phyloP scores from a whole-genome alignment of 2,888 invertebrate species.

The Orthonevra nobilis region DNA sequence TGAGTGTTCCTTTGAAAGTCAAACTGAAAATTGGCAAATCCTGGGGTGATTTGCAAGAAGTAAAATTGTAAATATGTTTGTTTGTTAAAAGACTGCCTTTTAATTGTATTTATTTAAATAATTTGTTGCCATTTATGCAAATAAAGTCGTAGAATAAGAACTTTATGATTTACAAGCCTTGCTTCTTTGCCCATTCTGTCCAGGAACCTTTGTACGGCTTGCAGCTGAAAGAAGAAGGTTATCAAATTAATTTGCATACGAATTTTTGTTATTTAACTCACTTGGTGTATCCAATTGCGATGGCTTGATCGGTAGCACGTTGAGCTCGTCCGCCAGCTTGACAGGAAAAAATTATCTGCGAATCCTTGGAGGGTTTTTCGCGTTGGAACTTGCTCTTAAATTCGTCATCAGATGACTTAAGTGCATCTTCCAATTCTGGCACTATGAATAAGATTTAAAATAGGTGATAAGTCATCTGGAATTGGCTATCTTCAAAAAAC shows the following conservation, averaged over 20 bases:
- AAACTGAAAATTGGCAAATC: constrained; percentile 90
- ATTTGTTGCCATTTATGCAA: constrained; percentile 20
- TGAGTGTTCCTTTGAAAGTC: constrained; percentile 92
- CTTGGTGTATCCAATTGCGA: constrained; percentile 76
- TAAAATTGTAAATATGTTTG: constrained; percentile 72
- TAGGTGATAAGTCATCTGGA: no score
- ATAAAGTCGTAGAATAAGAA: constrained; percentile 5
- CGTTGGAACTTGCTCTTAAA: constrained; percentile 80
- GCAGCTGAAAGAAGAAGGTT: constrained; percentile 73
- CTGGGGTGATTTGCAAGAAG: constrained; percentile 85
- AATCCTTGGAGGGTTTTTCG: constrained; percentile 83
- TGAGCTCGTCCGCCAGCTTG: constrained; percentile 86
- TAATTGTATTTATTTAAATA: constrained; percentile 41
- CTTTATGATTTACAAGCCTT: constrained; percentile 71
- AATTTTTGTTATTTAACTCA: constrained; percentile 66
- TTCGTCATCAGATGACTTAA: constrained; percentile 74
- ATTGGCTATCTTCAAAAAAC: no score
- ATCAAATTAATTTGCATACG: neutral
- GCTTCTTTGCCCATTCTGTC: constrained; percentile 78
- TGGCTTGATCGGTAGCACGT: constrained; percentile 83
- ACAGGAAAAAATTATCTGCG: constrained; percentile 86
- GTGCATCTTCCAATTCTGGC: constrained; percentile 75
- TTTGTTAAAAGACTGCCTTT: constrained; percentile 20
- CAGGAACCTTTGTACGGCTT: constrained; percentile 79
- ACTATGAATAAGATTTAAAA: constrained; percentile 71